A percentile compares a stretch with the other conserved stretches of the same genome.
Conservation (phyloP, 2,113 vertebrate genomes). For the Riparia riparia region DNA sequence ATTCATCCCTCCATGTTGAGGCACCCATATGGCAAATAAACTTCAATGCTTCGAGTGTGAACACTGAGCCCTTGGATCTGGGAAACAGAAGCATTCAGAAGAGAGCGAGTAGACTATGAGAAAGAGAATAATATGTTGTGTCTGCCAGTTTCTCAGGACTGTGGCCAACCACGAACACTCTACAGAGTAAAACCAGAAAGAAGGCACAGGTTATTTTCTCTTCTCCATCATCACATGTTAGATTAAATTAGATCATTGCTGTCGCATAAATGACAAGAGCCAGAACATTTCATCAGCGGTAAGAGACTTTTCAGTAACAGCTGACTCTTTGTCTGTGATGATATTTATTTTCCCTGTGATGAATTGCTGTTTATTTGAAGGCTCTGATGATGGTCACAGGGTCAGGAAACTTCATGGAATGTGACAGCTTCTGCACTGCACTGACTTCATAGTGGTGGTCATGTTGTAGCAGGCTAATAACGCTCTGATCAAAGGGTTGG, state of each 20-base stretch:
- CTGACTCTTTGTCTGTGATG: not conserved
- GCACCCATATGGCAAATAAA: slow-evolving; percentile 7
- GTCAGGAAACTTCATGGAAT: not conserved
- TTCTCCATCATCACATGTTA: not conserved
- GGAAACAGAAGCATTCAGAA: not conserved
- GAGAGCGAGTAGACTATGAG: not conserved
- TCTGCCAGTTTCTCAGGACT: not conserved
- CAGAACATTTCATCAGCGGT: not conserved
- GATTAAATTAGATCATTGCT: not conserved
- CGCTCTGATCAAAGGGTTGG: not conserved
- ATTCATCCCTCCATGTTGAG: not conserved
- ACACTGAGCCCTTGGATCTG: not conserved
- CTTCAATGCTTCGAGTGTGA: not conserved
- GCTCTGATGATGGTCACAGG: not conserved
- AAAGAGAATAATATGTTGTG: not conserved
- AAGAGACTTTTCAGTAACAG: not conserved
- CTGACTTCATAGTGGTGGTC: not conserved
- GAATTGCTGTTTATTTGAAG: not conserved
- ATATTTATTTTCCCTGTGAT: not conserved
- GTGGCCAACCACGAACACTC: not conserved
- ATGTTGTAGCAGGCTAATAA: not conserved
- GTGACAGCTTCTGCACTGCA: not conserved
- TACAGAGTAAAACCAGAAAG: not conserved
- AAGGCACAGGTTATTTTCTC: not conserved
- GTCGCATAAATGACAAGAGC: not conserved